Conservation (phyloP, 2,797 vertebrate species). For the Diceros bicornis region DNA sequence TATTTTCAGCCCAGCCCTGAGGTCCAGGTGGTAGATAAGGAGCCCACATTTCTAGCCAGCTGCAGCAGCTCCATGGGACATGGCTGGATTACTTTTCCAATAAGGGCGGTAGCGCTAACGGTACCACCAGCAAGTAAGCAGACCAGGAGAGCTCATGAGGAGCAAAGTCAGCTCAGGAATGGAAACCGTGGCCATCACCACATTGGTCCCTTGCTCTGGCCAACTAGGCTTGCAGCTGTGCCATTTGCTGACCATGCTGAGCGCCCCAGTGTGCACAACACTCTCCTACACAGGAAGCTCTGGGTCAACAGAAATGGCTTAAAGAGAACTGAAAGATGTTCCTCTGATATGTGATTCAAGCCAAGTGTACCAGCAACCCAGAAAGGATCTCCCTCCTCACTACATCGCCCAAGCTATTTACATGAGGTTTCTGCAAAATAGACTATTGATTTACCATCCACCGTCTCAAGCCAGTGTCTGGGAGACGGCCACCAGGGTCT, state of each 20-base stretch:
- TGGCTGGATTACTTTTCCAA: not conserved
- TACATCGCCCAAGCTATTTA: not conserved
- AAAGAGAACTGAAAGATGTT: not conserved
- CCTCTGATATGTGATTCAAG: not conserved
- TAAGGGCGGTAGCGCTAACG: not conserved
- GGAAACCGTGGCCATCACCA: not conserved
- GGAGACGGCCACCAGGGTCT: not conserved
- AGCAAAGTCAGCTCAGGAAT: too few relatives aligned
- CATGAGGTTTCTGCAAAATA: not conserved
- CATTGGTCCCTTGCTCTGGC: not conserved
- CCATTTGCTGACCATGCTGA: rapidly evolving
- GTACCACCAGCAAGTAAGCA: not conserved
- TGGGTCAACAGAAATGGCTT: not conserved
- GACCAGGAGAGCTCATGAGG: not conserved
- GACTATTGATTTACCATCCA: not conserved
- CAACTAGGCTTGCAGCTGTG: not conserved
- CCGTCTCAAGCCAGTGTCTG: not conserved
- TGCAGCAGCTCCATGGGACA: too few relatives aligned
- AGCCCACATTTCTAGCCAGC: not conserved
- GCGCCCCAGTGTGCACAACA: not conserved
- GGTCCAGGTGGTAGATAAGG: not conserved
- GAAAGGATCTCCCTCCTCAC: not conserved
- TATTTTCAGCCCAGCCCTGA: not conserved
- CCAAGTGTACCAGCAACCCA: not conserved
- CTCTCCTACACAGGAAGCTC: not conserved